Evolutionary conservation across 2,113 vertebrate species (phyloP), one percentile per base, ranked within the genome.

Genomic region (Delphinapterus leucas): DNA sequence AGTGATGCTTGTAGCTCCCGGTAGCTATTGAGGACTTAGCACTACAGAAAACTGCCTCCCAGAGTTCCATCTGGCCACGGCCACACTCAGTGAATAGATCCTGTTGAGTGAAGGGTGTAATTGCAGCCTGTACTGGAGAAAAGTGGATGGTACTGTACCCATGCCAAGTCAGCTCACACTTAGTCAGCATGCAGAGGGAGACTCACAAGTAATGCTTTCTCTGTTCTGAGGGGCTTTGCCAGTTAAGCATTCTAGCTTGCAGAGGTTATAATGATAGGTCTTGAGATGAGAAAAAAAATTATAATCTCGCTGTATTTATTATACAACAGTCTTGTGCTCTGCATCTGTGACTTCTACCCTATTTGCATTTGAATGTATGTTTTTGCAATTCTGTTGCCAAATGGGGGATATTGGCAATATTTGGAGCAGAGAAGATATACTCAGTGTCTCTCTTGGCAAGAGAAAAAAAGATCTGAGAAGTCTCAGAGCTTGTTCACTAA

Each of bases 281-380:
- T 97, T 18, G 63, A 60, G 61, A 71, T 70, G 88, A 93, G 91
- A 68, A 93, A 61, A 61, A 77, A 95, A 97, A 68, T 74, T 17
- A 84, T 87, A 61, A 74, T 61, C 93, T 96, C 60, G 5, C 28
- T 76, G 63, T 83, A 36, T 96, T 95, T 96, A 92, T 84, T 80
- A 74, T 41, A 38, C 47, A 55, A 82, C 73, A 95, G 87, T 47
- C 53, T 93, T 67, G 53, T 13, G 18, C 47, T 93, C 92, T 73
- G 76, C 93, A 93, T 88, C 96, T 94, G 97, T 95, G 95, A 73
- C 82, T 96, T 96, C 87, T 70, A 73, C 44, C 86, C 47, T 61
- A 96, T 96, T 97, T 97, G 89, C 95, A 95, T 97, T 82, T 96
- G 83, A 97, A 97, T 96, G 9, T 31, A 17, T 84, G n/a, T 84